Conservation (phyloP, 2,888 invertebrate species). For the Sipha maydis region DNA sequence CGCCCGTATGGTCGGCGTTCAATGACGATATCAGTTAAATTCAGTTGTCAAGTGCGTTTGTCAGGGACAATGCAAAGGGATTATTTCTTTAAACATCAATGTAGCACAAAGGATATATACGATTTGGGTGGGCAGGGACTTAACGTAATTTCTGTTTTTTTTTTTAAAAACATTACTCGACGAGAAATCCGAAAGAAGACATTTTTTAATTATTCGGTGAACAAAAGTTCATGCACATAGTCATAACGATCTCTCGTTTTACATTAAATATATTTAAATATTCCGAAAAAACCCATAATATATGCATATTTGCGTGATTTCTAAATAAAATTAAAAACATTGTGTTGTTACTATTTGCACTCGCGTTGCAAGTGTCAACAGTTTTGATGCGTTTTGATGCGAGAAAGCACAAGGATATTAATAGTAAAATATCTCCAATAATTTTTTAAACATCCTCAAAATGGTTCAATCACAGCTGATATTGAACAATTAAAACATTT, state of each 20-base stretch:
- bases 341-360: no score
- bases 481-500: no score
- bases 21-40: neutral
- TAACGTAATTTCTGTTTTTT: conserved; percentile 24
- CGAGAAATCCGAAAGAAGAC: neutral
- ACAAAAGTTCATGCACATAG: conserved; percentile 3
- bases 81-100: neutral
- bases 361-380: no score
- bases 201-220: neutral
- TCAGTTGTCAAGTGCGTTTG: neutral
- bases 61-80: neutral
- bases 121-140: neutral
- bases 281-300: no score
- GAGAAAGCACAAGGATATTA: no score
- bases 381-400: no score
- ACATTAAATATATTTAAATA: neutral
- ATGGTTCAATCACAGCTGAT: no score
- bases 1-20: no score
- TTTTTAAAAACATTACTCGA: neutral
- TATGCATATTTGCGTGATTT: no score
- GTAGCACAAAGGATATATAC: neutral
- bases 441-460: no score
- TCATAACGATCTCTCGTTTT: neutral
- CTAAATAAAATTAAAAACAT: no score
- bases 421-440: no score